Evolutionary conservation across 2,113 vertebrate species (phyloP).

Genomic region (Plecotus auritus): DNA sequence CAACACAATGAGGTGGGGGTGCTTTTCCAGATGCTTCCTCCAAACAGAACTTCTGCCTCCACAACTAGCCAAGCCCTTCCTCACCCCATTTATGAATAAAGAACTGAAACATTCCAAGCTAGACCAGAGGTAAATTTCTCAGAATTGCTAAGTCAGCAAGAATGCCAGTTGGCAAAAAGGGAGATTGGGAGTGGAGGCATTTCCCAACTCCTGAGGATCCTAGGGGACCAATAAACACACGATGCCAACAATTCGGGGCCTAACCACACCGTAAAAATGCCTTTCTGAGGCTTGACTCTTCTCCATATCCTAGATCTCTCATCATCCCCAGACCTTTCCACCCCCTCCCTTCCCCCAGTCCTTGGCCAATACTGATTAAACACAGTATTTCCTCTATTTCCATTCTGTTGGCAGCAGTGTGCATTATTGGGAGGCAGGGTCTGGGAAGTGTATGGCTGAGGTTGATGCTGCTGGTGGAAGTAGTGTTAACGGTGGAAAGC

Average conservation of each 20-base stretch:
- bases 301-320: neutral
- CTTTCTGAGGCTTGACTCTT: neutral
- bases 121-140: conserved; percentile 8
- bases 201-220: neutral
- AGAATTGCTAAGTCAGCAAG: conserved; percentile 45
- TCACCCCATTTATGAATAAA: neutral
- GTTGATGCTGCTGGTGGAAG: neutral
- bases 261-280: neutral
- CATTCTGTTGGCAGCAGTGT: neutral
- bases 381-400: neutral
- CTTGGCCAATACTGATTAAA: neutral
- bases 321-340: neutral
- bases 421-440: neutral
- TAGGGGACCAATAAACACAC: neutral
- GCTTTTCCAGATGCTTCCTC: conserved; percentile 23
- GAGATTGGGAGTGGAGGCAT: neutral
- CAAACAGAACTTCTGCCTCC: neutral
- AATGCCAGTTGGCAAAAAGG: conserved; percentile 34
- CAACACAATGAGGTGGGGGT: neutral
- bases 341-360: neutral
- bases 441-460: neutral
- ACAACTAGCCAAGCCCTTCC: conserved; percentile 9
- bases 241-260: neutral
- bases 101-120: neutral
- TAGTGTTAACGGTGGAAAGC: neutral